Evolutionary conservation across 2,888 invertebrate species (phyloP).

Genomic region (Athrips mouffetella): DNA sequence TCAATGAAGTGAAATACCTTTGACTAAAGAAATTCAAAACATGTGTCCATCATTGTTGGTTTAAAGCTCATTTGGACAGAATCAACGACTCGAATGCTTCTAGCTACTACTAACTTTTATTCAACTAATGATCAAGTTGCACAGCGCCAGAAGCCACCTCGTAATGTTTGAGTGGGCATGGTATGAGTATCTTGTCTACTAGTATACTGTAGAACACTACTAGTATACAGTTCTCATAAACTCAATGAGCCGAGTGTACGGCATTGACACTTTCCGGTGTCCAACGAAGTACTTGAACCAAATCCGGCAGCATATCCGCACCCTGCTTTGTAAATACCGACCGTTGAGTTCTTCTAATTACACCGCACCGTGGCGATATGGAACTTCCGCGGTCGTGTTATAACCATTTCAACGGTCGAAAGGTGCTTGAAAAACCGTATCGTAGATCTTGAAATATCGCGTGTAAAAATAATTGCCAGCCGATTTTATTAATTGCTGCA

Average conservation of each 20-base stretch:
- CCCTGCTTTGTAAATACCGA: conserved; percentile 9
- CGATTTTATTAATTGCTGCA: too few species aligned
- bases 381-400: conserved; percentile 2
- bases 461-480: background rate
- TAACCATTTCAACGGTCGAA: background rate
- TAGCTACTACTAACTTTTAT: too few species aligned
- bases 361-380: background rate
- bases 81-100: too few species aligned
- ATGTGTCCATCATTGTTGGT: too few species aligned
- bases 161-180: background rate
- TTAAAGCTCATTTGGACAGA: too few species aligned
- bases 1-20: too few species aligned
- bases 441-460: background rate
- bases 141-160: background rate
- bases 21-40: too few species aligned
- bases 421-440: background rate
- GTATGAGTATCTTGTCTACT: background rate
- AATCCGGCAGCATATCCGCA: conserved; percentile 18
- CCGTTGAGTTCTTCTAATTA: conserved; percentile 10
- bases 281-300: conserved; percentile 13
- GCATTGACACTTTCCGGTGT: conserved; percentile 41
- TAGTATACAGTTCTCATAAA: conserved; percentile 31
- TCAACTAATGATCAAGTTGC: background rate
- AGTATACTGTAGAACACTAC: conserved; percentile 14
- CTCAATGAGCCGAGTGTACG: conserved; percentile 30